Evolutionary conservation across 2,888 invertebrate genomes (phyloP).

Genomic region (Hypercompe scribonia): DNA sequence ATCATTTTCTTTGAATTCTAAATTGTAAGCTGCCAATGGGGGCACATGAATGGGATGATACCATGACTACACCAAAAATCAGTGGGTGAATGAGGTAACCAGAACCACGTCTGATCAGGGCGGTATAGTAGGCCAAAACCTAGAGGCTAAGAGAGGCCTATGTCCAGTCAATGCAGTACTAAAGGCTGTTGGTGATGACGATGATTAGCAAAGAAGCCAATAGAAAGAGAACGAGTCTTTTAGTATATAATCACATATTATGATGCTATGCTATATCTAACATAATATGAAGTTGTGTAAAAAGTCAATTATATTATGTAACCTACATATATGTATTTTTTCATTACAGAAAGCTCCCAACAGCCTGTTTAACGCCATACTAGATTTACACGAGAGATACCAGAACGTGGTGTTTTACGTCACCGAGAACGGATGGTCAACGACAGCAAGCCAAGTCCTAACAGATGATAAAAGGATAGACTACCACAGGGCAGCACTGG

Average conservation of each 20-base stretch:
- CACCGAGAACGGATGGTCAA: constrained; percentile 88
- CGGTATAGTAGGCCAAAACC: too few relatives aligned
- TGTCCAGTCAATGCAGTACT: too few relatives aligned
- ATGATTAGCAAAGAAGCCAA: too few relatives aligned
- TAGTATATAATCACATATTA: too few relatives aligned
- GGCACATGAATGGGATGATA: background rate
- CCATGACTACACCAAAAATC: too few relatives aligned
- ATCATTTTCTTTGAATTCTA: background rate
- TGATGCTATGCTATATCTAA: too few relatives aligned
- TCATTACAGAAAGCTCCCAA: constrained; percentile 80
- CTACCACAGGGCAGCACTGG: constrained; percentile 77
- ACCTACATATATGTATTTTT: background rate
- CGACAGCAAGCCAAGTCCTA: constrained; percentile 56
- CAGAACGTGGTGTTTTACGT: constrained; percentile 84
- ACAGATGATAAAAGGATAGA: constrained; percentile 78
- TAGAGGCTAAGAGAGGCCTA: too few relatives aligned
- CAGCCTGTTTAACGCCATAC: constrained; percentile 85
- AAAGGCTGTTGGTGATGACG: too few relatives aligned
- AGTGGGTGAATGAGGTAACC: too few relatives aligned
- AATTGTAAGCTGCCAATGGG: background rate
- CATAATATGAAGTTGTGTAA: too few relatives aligned
- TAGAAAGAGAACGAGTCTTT: too few relatives aligned
- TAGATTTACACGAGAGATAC: constrained; percentile 79
- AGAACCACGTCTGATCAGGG: too few relatives aligned
- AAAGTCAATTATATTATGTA: background rate